Base-by-base conservation (phyloP, 2,797 vertebrate genomes). In the Sphaeramia orbicularis region DNA sequence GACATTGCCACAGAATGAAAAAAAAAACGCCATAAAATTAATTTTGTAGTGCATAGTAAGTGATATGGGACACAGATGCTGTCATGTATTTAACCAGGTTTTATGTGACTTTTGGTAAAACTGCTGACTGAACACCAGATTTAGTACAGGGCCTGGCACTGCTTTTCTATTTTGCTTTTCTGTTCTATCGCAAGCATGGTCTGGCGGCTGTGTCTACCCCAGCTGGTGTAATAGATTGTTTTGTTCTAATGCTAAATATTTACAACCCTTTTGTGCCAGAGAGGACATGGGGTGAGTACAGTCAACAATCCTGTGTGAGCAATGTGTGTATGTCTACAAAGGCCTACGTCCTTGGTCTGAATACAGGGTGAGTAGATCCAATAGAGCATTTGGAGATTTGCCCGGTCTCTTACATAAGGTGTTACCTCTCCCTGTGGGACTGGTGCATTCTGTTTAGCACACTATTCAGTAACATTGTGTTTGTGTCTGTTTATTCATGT, bases 161-260 rank as follows among this genome's bases (percentile, higher is more conserved):
- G 6, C 8, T 2, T 32, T 32, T 32, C 6, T 32, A 32, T 32
- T 32, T 32, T 8, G 10, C 45, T 72, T 49, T 43, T 15, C 45
- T 71, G 65, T 30, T 60, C 41, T 62, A 58, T 41, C 18, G 32
- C 55, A 48, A 57, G 38, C 55, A 21, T 27, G 50, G 44, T 24
- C 57, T 44, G 44, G 24, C 40, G 55, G 21, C 64, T 44, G 65
- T 67, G 42, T 19, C 12, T 64, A 65, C 66, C 50, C 49, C 37
- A 54, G 18, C 16, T 40, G 49, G 35, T 24, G 56, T 64, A 69
- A 69, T 64, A 49, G 48, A 64, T 38, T 73, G 65, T 74, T 80
- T 71, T 76, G 58, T 74, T 78, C 45, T 73, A 48, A 59, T 78
- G 54, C 55, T 77, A 86, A 81, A 84, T 89, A 88, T 81, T 88